Conservation (phyloP, 2,797 vertebrate species). For the Trematomus bernacchii region DNA sequence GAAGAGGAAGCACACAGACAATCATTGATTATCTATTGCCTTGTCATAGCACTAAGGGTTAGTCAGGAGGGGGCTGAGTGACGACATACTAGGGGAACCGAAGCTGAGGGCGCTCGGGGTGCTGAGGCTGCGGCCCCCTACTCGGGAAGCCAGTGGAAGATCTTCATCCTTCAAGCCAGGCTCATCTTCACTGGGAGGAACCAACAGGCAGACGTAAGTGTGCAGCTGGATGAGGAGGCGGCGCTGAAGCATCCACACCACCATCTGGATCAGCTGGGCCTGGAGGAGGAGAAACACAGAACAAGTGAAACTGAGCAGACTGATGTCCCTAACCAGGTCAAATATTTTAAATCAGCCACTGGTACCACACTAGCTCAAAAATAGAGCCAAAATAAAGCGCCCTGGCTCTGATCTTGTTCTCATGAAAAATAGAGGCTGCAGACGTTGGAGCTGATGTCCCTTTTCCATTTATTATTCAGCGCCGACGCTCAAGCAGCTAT, state of each 20-base stretch:
- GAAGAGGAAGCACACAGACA: constrained; percentile 16
- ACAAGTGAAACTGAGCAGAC: constrained; percentile 11
- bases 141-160: constrained; percentile 84
- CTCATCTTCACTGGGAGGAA: constrained; percentile 90
- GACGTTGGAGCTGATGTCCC: constrained; percentile 41
- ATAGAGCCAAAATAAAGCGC: constrained; percentile 40
- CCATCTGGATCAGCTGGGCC: constrained; percentile 98
- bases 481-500: constrained; percentile 15
- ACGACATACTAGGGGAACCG: constrained; percentile 93
- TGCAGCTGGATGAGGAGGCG: constrained; percentile 96
- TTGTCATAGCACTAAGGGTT: not conserved
- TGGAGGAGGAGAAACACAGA: constrained; percentile 61
- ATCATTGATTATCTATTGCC: not conserved
- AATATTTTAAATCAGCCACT: constrained; percentile 29
- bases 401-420: constrained; percentile 49
- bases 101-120: constrained; percentile 97
- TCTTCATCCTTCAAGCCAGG: constrained; percentile 87
- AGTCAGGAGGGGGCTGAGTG: not conserved
- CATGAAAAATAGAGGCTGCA: constrained; percentile 68
- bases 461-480: constrained; percentile 70
- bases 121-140: constrained; percentile 92
- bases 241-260: constrained; percentile 98
- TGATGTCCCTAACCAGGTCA: constrained; percentile 21
- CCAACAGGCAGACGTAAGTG: constrained; percentile 96
- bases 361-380: constrained; percentile 27